Evolutionary conservation across 2,888 invertebrate species (phyloP).

Genomic region (Thymelicus lineola): DNA sequence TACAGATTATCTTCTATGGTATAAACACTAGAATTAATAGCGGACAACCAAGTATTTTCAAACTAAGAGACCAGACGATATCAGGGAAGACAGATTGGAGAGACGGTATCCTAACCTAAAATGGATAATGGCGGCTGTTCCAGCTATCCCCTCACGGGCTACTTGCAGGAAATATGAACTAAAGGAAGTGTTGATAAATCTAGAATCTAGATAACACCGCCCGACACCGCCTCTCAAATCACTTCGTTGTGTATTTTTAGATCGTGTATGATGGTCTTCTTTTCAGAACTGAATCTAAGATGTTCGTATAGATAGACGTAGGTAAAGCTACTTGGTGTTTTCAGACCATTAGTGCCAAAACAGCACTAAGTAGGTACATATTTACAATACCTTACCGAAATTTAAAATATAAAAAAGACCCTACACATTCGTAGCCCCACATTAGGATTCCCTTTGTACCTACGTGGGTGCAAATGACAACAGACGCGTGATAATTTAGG

Average conservation of each 20-base stretch:
- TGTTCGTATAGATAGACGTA: too few relatives aligned
- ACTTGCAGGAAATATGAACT: conserved; percentile 36
- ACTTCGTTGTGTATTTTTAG: conserved; percentile 29
- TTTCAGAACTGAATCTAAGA: neutral
- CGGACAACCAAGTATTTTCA: neutral
- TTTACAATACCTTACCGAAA: too few relatives aligned
- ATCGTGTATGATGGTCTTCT: neutral
- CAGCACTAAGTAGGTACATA: too few relatives aligned
- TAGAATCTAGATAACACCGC: conserved; percentile 37
- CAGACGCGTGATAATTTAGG: too few relatives aligned
- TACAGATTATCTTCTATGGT: too few relatives aligned
- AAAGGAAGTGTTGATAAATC: conserved; percentile 43
- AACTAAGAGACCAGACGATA: neutral
- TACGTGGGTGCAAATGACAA: too few relatives aligned
- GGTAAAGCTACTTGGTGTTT: too few relatives aligned
- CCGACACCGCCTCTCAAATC: conserved; percentile 11
- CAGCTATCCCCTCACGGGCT: conserved; percentile 31
- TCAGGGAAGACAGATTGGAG: conserved; percentile 1
- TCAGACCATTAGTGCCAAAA: too few relatives aligned
- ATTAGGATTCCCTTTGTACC: too few relatives aligned
- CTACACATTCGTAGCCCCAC: too few relatives aligned
- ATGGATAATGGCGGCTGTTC: conserved; percentile 38
- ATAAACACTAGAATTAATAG: neutral
- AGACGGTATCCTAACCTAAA: conserved; percentile 26
- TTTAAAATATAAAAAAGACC: too few relatives aligned